Evolutionary conservation across 2,113 vertebrate species (phyloP).

Genomic region (Notarius lentiginosus): DNA sequence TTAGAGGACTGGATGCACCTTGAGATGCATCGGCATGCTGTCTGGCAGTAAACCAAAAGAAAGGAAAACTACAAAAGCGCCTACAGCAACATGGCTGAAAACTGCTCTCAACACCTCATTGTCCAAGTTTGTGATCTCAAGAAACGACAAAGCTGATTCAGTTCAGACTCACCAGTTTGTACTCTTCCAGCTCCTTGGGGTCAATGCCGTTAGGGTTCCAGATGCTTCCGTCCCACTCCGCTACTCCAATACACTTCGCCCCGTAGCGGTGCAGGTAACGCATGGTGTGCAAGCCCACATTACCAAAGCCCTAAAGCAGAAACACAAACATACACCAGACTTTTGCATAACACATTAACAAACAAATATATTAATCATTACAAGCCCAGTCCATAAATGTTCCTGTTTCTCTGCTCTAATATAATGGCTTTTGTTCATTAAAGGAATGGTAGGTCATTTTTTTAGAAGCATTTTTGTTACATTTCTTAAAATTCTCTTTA

Average conservation of each 20-base stretch:
- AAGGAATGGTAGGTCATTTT: too few species aligned
- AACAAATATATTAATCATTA: not conserved
- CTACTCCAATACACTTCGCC: slow-evolving; percentile 88
- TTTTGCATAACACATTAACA: not conserved
- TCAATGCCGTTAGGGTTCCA: slow-evolving; percentile 93
- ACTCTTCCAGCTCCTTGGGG: slow-evolving; percentile 95
- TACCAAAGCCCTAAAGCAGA: slow-evolving; percentile 80
- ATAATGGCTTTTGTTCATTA: not conserved
- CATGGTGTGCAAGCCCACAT: slow-evolving; percentile 96
- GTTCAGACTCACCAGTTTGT: slow-evolving; percentile 79
- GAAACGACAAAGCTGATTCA: not conserved
- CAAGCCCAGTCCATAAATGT: not conserved
- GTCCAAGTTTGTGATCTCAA: not conserved
- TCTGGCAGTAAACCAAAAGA: not conserved
- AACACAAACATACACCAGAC: slow-evolving; percentile 6
- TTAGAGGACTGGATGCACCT: not conserved
- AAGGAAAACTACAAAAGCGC: not conserved
- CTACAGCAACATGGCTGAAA: not conserved
- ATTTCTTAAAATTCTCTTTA: too few species aligned
- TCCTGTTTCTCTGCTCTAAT: not conserved
- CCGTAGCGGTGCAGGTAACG: slow-evolving; percentile 93
- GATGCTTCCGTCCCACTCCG: slow-evolving; percentile 89
- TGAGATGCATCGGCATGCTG: not conserved
- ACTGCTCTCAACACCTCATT: not conserved
- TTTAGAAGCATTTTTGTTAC: too few species aligned